Percentiles rank a stretch among this genome's conserved stretches.
Conservation (phyloP, 1,140 invertebrate species). For the Zaprionus camerounensis region DNA sequence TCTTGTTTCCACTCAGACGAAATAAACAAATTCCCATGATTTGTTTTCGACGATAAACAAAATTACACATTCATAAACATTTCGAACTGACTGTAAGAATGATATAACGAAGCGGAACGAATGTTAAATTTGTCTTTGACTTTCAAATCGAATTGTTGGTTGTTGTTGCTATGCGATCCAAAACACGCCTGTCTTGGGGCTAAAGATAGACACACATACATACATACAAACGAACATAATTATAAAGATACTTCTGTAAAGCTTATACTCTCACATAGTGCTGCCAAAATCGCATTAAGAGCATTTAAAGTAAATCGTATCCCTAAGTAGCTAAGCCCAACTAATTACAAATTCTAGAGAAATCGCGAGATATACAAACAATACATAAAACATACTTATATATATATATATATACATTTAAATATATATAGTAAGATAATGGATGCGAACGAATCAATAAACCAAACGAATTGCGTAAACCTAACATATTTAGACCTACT, state of each 20-base stretch:
- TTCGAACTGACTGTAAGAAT: neutral
- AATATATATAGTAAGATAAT: conserved; percentile 15
- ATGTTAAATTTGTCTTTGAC: neutral
- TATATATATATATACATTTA: neutral
- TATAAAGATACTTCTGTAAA: conserved; percentile 63
- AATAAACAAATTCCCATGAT: neutral
- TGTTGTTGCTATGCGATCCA: neutral
- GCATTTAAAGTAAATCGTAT: conserved; percentile 62
- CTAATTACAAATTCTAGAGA: conserved; percentile 50
- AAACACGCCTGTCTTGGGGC: neutral
- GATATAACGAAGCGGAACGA: neutral
- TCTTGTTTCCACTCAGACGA: neutral
- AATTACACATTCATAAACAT: neutral
- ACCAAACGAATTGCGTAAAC: conserved; percentile 48
- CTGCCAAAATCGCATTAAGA: conserved; percentile 74
- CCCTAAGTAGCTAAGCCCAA: conserved; percentile 75
- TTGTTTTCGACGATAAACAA: conserved; percentile 2
- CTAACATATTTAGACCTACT: conserved; percentile 41
- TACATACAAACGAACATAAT: neutral
- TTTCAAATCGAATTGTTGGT: neutral
- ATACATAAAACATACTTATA: neutral
- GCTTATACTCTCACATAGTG: conserved; percentile 70
- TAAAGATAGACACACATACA: neutral
- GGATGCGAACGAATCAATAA: conserved; percentile 46
- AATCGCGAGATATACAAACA: conserved; percentile 6